Conservation (phyloP, 2,888 invertebrate genomes). For the Sabatieria punctata region DNA sequence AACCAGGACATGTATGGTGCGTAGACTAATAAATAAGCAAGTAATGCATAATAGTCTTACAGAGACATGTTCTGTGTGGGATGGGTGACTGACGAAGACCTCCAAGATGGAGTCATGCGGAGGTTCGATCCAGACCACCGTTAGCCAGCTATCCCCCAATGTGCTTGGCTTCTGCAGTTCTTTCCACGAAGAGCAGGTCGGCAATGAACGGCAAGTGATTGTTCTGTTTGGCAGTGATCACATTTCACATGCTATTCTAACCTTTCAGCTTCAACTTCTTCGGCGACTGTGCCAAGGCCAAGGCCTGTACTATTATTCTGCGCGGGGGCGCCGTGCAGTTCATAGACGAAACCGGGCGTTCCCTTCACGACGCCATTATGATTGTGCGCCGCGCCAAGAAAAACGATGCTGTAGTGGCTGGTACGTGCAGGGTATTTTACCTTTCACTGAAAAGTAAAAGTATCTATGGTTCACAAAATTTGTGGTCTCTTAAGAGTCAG, state of each 20-base stretch:
- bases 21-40: too few species aligned
- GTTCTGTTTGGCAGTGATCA: too few species aligned
- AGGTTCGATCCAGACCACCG: conserved; percentile 83
- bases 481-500: too few species aligned
- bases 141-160: conserved; percentile 56
- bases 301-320: conserved; percentile 82
- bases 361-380: conserved; percentile 95
- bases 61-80: conserved; percentile 95
- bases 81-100: conserved; percentile 84
- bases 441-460: too few species aligned
- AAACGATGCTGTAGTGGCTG: conserved; percentile 86
- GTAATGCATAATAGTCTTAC: conserved; percentile 24
- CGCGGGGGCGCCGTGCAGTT: conserved; percentile 93
- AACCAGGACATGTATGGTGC: too few species aligned
- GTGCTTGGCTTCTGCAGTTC: conserved; percentile 64
- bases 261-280: conserved; percentile 50
- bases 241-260: too few species aligned
- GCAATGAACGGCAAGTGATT: conserved; percentile 64
- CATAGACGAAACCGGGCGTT: conserved; percentile 88
- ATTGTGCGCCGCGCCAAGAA: conserved; percentile 85
- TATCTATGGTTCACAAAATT: too few species aligned
- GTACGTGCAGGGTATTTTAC: conserved; percentile 34
- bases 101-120: conserved; percentile 89
- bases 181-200: conserved; percentile 86
- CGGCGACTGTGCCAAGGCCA: conserved; percentile 73